phyloP scores from a whole-genome alignment of 1,140 invertebrate genomes.

The Drosophila ohnishii region DNA sequence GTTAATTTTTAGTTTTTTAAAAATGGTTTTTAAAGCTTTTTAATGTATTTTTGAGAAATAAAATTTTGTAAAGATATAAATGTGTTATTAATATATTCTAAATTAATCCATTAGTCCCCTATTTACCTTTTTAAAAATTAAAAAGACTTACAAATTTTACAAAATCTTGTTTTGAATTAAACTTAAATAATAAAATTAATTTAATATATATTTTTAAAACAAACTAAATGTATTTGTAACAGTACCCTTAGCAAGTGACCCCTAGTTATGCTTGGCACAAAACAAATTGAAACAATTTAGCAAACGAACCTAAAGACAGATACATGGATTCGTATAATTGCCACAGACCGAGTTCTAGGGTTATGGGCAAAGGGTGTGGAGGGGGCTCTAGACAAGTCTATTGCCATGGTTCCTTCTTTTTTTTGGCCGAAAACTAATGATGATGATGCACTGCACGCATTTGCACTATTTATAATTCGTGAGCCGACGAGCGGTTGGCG shows the following conservation, averaged over 20 bases:
- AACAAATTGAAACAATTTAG: constrained; percentile 76
- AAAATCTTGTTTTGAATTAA: not conserved
- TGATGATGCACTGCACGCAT: constrained; percentile 79
- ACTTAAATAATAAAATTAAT: not conserved
- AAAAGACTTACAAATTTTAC: not conserved
- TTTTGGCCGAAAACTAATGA: constrained; percentile 71
- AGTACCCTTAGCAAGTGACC: not conserved
- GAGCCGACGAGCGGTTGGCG: constrained; percentile 35
- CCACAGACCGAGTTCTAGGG: constrained; percentile 49
- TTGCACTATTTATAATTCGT: constrained; percentile 81
- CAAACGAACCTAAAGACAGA: constrained; percentile 50
- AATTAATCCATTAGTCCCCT: too few species aligned
- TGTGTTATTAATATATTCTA: too few species aligned
- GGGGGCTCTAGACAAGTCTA: constrained; percentile 64
- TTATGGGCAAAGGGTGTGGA: not conserved
- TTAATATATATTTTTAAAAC: not conserved
- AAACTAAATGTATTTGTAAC: not conserved
- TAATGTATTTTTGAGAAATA: too few species aligned
- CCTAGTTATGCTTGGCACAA: constrained; percentile 40
- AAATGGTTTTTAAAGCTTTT: too few species aligned
- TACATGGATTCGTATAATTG: constrained; percentile 37
- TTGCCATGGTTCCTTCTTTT: constrained; percentile 48
- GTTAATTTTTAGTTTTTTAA: too few species aligned
- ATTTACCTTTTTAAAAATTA: not conserved
- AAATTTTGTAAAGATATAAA: too few species aligned